Conservation (phyloP, 2,888 invertebrate species). For the Pristionchus fissidentatus region DNA sequence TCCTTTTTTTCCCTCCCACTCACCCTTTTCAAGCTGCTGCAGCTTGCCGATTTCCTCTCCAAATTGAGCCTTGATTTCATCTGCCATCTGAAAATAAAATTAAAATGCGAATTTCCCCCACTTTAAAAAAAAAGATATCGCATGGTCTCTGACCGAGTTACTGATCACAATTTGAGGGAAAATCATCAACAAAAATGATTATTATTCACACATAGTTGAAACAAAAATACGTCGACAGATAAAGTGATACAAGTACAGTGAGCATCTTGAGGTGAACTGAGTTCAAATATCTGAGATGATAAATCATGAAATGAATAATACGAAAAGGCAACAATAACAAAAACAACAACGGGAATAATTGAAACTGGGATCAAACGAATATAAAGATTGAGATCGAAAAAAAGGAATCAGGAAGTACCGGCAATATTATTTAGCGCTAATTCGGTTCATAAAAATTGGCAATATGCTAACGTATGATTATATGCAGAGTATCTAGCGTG, state of each 20-base stretch:
- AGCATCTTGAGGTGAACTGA: conserved; percentile 7
- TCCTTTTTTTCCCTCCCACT: not conserved
- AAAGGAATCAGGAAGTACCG: not conserved
- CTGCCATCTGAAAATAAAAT: conserved; percentile 38
- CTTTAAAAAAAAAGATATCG: not conserved
- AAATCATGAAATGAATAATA: not conserved
- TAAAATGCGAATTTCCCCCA: not conserved
- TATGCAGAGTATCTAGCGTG: no score
- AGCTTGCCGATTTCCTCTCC: conserved; percentile 68
- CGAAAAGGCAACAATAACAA: not conserved
- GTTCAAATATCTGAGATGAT: not conserved
- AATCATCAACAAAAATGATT: not conserved
- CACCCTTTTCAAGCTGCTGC: conserved; percentile 69
- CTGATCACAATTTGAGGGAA: no score
- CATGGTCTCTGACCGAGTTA: not conserved
- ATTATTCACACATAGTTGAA: conserved; percentile 1
- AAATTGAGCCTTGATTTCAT: conserved; percentile 60
- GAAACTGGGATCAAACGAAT: not conserved
- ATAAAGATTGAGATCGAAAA: conserved; percentile 2
- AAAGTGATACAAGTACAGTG: not conserved
- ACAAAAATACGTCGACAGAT: conserved; percentile 19
- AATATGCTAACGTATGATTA: not conserved
- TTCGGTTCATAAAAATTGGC: not conserved
- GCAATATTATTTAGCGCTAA: not conserved
- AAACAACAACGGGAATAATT: conserved; percentile 19